Evolutionary conservation across 2,797 vertebrate genomes (phyloP).

Genomic region (Pogoniulus pusillus): DNA sequence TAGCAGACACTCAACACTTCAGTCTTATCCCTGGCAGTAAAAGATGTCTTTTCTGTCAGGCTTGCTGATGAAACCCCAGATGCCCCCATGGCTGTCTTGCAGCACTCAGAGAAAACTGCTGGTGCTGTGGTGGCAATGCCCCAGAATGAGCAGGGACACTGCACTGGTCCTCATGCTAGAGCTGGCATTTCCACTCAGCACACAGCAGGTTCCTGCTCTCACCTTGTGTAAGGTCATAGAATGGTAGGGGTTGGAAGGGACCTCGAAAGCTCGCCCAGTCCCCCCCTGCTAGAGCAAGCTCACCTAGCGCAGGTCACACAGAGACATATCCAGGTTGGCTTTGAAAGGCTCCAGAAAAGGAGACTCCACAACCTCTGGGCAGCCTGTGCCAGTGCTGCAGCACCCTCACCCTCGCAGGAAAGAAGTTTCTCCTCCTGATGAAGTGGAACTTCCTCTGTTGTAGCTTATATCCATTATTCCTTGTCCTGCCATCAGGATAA

Average conservation of each 20-base stretch:
- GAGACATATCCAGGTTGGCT: too few relatives aligned
- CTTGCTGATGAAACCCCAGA: background rate
- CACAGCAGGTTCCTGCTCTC: background rate
- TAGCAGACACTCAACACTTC: background rate
- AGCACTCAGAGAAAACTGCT: background rate
- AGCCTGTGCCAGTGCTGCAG: too few relatives aligned
- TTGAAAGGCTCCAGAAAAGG: too few relatives aligned
- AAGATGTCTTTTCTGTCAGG: background rate
- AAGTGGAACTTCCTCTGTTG: too few relatives aligned
- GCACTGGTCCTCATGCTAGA: background rate
- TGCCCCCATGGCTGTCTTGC: background rate
- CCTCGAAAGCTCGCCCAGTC: too few relatives aligned
- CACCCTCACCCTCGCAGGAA: too few relatives aligned
- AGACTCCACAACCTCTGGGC: too few relatives aligned
- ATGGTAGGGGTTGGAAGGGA: too few relatives aligned
- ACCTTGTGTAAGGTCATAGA: background rate
- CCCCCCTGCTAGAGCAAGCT: too few relatives aligned
- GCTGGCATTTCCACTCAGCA: accelerated
- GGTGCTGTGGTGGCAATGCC: background rate
- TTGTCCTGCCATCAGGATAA: background rate
- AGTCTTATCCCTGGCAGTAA: background rate
- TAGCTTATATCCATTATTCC: too few relatives aligned
- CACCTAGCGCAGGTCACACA: too few relatives aligned
- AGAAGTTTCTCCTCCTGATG: too few relatives aligned
- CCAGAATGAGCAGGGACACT: background rate